Conservation (phyloP, 2,797 vertebrate genomes). For the Holocentrus rufus region DNA sequence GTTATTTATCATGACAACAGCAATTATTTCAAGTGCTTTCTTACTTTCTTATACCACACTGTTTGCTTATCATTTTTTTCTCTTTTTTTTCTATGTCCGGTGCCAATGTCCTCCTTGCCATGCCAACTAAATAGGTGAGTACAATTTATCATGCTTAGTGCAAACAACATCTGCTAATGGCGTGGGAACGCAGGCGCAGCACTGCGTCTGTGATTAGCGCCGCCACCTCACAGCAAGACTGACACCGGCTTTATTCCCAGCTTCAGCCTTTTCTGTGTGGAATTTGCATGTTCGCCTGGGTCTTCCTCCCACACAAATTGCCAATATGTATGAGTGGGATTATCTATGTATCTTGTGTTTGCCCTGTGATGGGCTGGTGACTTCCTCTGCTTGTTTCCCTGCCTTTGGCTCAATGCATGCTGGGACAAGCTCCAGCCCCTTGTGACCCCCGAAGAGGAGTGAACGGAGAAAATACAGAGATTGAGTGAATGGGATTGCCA, state of each 20-base stretch:
- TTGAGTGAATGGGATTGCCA: neutral
- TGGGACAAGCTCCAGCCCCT: no score
- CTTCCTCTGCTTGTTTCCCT: no score
- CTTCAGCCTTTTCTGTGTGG: neutral
- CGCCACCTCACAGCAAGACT: no score
- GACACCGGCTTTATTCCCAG: neutral
- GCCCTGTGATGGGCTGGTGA: neutral
- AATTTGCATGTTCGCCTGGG: neutral
- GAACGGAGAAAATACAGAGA: no score
- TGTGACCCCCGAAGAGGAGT: no score
- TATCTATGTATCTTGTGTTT: neutral
- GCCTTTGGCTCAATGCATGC: no score
- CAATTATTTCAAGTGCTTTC: neutral
- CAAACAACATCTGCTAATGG: neutral
- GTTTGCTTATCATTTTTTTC: constrained; percentile 1
- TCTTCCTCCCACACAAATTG: neutral
- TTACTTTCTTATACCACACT: neutral
- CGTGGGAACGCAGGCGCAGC: neutral
- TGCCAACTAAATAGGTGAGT: constrained; percentile 71
- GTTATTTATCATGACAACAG: neutral
- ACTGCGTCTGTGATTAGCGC: neutral
- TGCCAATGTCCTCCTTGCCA: constrained; percentile 10
- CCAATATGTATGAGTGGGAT: neutral
- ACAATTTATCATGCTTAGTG: constrained; percentile 20
- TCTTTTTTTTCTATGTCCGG: constrained; percentile 18